Evolutionary conservation across 2,113 vertebrate genomes (phyloP), one percentile per base, ranked within the genome.

Genomic region (Bungarus multicinctus): DNA sequence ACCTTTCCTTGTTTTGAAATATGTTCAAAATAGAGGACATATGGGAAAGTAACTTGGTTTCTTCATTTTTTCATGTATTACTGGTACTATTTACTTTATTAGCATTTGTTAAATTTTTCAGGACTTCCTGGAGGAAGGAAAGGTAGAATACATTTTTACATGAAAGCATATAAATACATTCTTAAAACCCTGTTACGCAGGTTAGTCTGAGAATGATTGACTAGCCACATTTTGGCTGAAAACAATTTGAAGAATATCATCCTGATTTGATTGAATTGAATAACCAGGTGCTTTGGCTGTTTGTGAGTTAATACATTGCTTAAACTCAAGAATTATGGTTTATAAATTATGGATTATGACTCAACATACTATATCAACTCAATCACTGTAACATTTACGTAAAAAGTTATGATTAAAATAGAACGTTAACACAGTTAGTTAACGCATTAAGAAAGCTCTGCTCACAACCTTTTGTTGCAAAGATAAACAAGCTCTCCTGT

Each of bases 391-490:
- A 81, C 74, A 81, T 81, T 81, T 81, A 43, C 9, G 18, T 43
- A 43, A 43, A 43, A 43, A 39, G 7, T 81, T 16, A 81, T 22
- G 18, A 7, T 81, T 81, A 81, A 81, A 81, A 81, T 22, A 81
- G 74, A 43, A 81, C 3, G 1, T 81, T 81, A 81, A 81, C 74
- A 22, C 34, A 10, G 7, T 81, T 34, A 81, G 34, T 81, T 81
- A 39, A 81, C 18, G 22, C 7, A 8, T 81, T 43, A 91, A 53
- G 43, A 0, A 2, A 0, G 90, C 14, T n/a, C 18, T 25, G 1
- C 3, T 91, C 34, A n/a, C 58, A 57, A 92, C n/a, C 74, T n/a
- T 23, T 94, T 92, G 87, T 89, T 95, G 81, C 2, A 54, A 30
- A 18, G 39, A 11, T 81, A n/a, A 11, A 18, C 0, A 0, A 18